These are phyloP conservation scores for Amblyjoppa fuscipennis DNA, from an alignment of 2,888 invertebrate genomes.

Conservation along the genomic window DNA sequence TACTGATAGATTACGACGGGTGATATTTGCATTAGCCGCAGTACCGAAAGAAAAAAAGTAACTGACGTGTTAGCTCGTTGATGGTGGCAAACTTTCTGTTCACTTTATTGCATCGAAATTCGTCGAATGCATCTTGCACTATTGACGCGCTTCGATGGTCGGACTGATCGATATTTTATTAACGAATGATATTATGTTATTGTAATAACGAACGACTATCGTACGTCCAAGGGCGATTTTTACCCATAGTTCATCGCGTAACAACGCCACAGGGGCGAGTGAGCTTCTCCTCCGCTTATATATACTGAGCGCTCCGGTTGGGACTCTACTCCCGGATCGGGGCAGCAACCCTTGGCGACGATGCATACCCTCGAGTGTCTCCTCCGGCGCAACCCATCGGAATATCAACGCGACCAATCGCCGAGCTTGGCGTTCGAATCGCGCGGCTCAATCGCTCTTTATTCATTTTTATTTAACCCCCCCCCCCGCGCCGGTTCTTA, in stretches of 20 bases:
- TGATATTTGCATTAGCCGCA: not conserved
- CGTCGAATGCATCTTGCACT: not conserved
- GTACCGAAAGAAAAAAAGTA: not conserved
- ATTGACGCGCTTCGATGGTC: not conserved
- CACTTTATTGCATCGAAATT: not conserved
- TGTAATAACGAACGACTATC: not conserved
- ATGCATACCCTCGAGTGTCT: conserved; percentile 10
- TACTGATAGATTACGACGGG: conserved; percentile 20
- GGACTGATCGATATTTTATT: not conserved
- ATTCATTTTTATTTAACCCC: not conserved
- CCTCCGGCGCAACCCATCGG: conserved; percentile 27
- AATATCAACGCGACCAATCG: conserved; percentile 30
- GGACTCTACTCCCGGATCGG: not conserved
- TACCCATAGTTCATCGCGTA: conserved; percentile 8
- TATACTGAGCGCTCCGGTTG: conserved; percentile 24
- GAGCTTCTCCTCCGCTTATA: conserved; percentile 34
- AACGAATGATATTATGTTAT: not conserved
- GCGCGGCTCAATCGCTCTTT: not conserved
- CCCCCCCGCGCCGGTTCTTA: not conserved
- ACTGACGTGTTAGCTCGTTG: not conserved
- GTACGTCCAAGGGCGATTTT: not conserved
- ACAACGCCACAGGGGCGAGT: conserved; percentile 11
- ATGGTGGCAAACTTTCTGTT: not conserved
- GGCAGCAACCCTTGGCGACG: conserved; percentile 25
- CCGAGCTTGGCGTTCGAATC: conserved; percentile 23